These are phyloP conservation scores for Hydra vulgaris DNA, from an alignment of 30 jellyfish, hydroid and myxozoan species.

Conservation along the genomic window DNA sequence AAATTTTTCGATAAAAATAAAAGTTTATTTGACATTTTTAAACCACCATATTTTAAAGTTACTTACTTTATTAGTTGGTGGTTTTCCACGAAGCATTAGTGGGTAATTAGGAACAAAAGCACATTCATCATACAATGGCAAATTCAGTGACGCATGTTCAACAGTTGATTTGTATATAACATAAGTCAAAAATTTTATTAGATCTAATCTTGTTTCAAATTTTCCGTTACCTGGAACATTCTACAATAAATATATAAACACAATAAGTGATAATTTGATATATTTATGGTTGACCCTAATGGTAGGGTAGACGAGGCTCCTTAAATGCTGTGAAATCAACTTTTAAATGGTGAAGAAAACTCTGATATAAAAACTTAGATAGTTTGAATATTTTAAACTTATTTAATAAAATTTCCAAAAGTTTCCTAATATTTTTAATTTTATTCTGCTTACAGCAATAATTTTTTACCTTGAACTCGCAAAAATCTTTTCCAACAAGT, in stretches of 20 bases:
- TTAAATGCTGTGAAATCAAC: background rate
- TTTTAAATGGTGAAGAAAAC: background rate
- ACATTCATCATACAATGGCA: constrained; percentile 89
- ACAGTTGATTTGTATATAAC: constrained; percentile 77
- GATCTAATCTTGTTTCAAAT: constrained; percentile 39
- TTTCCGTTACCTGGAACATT: constrained; percentile 90
- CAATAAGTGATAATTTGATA: background rate
- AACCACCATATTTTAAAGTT: no score
- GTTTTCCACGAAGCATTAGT: constrained; percentile 66
- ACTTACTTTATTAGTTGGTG: constrained; percentile 83
- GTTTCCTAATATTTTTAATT: background rate
- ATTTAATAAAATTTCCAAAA: no score
- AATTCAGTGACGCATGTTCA: constrained; percentile 87
- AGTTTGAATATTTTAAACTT: no score
- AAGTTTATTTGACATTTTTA: no score
- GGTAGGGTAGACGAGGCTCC: background rate
- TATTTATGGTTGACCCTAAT: background rate
- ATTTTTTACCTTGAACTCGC: constrained; percentile 44
- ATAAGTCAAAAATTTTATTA: constrained; percentile 48
- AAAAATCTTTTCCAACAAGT: constrained; percentile 47
- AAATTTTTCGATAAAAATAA: no score
- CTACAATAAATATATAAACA: constrained; percentile 18
- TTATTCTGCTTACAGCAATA: no score
- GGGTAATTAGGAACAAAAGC: constrained; percentile 96
- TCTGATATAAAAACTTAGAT: no score